A percentile compares a stretch with the other conserved stretches of the same genome.
phyloP scores from a whole-genome alignment of 2,113 vertebrate species.

The Nibea albiflora region DNA sequence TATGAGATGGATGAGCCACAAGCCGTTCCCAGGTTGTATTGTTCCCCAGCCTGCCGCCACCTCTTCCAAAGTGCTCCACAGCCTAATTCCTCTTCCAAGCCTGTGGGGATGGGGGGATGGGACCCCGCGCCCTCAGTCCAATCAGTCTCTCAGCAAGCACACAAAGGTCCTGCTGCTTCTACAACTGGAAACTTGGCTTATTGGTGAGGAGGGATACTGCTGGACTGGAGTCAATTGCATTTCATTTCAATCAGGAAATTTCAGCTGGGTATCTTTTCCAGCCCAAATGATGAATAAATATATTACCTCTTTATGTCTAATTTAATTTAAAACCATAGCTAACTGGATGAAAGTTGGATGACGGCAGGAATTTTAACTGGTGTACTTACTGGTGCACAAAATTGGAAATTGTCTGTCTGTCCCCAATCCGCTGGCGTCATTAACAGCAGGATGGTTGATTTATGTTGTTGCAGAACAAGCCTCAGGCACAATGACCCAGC shows the following conservation, averaged over 20 bases:
- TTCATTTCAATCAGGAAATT: constrained; percentile 67
- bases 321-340: constrained; percentile 41
- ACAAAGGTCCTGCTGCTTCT: constrained; percentile 77
- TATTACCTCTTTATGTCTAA: constrained; percentile 37
- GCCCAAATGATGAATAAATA: constrained; percentile 51
- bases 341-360: constrained; percentile 43
- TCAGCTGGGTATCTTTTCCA: constrained; percentile 47
- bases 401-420: constrained; percentile 45
- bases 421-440: constrained; percentile 18
- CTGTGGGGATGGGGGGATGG: constrained; percentile 63
- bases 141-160: constrained; percentile 79
- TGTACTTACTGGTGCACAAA: constrained; percentile 37
- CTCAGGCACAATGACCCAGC: background rate
- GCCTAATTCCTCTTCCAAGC: constrained; percentile 74
- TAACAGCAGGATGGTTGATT: constrained; percentile 35
- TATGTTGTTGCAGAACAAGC: constrained; percentile 27
- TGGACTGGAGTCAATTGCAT: constrained; percentile 69
- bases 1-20: constrained; percentile 74
- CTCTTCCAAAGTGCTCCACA: constrained; percentile 71
- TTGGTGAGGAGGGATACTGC: constrained; percentile 52
- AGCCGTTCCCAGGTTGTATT: constrained; percentile 75
- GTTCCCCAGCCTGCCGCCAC: constrained; percentile 72
- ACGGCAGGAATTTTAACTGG: constrained; percentile 14
- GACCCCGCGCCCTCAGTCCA: constrained; percentile 68
- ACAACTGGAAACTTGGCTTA: constrained; percentile 74